Percentiles rank a stretch among this genome's conserved stretches.
These are phyloP conservation scores for Vidua macroura DNA, from an alignment of 2,113 vertebrate genomes.

Conservation along the genomic window DNA sequence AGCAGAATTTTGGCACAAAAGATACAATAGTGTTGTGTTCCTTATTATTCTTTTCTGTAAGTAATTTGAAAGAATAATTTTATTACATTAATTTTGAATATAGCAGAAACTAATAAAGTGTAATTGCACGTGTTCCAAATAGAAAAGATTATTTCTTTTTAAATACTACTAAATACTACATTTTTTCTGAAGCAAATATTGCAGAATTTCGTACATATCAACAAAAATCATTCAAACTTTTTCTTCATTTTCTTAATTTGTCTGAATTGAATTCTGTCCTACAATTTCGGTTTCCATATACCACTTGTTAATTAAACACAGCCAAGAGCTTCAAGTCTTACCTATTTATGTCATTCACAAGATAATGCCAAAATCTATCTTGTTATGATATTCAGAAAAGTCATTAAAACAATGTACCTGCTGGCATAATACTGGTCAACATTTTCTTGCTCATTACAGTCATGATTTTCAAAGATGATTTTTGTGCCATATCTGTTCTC, in stretches of 20 bases:
- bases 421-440: background rate
- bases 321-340: background rate
- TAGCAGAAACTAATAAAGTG: background rate
- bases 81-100: background rate
- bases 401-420: conserved; percentile 14
- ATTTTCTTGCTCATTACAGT: conserved; percentile 9
- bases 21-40: background rate
- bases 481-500: background rate
- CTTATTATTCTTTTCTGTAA: background rate
- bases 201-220: background rate
- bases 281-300: background rate
- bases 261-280: background rate
- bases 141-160: background rate
- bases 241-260: background rate
- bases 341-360: background rate
- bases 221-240: background rate
- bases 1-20: background rate
- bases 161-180: background rate
- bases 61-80: background rate
- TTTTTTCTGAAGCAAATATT: background rate
- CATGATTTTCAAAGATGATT: background rate
- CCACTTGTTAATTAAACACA: background rate
- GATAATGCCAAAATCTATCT: background rate
- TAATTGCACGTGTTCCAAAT: background rate
- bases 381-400: background rate